Base-by-base conservation (phyloP, 1,140 invertebrate genomes). In the Metopolophium dirhodum region DNA sequence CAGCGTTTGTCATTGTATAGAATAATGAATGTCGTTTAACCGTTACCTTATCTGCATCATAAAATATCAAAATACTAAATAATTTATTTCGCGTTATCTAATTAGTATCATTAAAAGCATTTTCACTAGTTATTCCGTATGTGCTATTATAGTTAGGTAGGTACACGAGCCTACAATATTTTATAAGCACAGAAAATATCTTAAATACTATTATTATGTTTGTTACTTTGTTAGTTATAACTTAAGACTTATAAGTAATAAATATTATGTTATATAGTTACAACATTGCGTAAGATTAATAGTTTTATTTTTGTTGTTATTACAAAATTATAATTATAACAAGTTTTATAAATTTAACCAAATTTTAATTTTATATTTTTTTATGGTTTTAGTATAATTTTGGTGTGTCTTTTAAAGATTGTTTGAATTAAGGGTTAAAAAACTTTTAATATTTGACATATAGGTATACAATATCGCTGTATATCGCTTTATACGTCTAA, bases 41-140 rank as follows among this genome's bases (percentile, higher is more conserved):
- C n/a, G 82, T 86, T 45, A 86, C 37, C 37, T 86, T 86, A 86
- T 86, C 37, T 86, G 23, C 37, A 86, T 45, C 37, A 86, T 86
- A 41, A 86, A 86, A 86, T 86, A 86, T 86, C 37, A 45, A 86
- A 86, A 86, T 86, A 45, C 83, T 86, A 86, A 86, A 86, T 45
- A 86, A 86, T 86, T 85, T 86, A 86, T 45, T 86, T 26, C 0
- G 14, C 22, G 22, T 86, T 86, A 41, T 45, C 37, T 86, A 86
- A 86, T 86, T 86, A 86, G 37, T 86, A 45, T 45, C 37, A 86
- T 86, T 86, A 41, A 86, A 86, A 86, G 83, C 41, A 45, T 45
- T 41, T 85, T 35, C 7, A 85, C 23, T 85, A 85, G 23, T 9
- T 85, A 85, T 68, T 77, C 61, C 22, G 61, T 3, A 77, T 77